These are phyloP conservation scores for Drosophila miranda DNA, from an alignment of 1,140 invertebrate genomes.

Conservation along the genomic window DNA sequence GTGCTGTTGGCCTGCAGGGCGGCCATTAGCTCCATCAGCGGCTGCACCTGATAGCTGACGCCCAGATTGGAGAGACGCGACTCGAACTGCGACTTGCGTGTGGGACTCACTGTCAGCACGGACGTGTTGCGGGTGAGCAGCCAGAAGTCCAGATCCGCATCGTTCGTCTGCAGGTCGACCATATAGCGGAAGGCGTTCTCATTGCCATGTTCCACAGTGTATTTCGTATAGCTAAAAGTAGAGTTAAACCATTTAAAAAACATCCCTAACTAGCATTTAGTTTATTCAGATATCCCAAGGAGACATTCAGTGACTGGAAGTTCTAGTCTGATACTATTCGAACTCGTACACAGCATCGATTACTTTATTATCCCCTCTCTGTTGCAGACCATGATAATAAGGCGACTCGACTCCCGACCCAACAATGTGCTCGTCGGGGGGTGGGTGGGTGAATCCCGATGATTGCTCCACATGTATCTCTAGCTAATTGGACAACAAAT, in stretches of 20 bases:
- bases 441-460: slow-evolving; percentile 25
- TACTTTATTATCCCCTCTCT: too few relatives aligned
- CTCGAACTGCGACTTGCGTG: slow-evolving; percentile 52
- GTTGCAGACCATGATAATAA: too few relatives aligned
- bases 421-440: too few relatives aligned
- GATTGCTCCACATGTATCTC: slow-evolving; percentile 55
- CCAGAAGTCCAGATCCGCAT: slow-evolving; percentile 66
- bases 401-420: too few relatives aligned
- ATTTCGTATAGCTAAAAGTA: slow-evolving; percentile 63
- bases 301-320: too few relatives aligned
- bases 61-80: slow-evolving; percentile 50
- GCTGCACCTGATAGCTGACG: slow-evolving; percentile 58
- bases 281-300: too few relatives aligned
- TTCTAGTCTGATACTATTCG: too few relatives aligned
- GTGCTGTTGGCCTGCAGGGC: slow-evolving; percentile 61
- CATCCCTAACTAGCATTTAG: too few relatives aligned
- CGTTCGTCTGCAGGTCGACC: slow-evolving; percentile 69
- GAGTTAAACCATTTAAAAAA: too few relatives aligned
- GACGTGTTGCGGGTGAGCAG: slow-evolving; percentile 66
- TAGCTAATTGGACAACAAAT: slow-evolving; percentile 75
- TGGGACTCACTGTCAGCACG: slow-evolving; percentile 61
- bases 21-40: slow-evolving; percentile 68
- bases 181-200: slow-evolving; percentile 61
- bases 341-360: not conserved
- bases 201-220: slow-evolving; percentile 62